Conservation (phyloP, 2,888 invertebrate genomes). For the Melolontha melolontha region DNA sequence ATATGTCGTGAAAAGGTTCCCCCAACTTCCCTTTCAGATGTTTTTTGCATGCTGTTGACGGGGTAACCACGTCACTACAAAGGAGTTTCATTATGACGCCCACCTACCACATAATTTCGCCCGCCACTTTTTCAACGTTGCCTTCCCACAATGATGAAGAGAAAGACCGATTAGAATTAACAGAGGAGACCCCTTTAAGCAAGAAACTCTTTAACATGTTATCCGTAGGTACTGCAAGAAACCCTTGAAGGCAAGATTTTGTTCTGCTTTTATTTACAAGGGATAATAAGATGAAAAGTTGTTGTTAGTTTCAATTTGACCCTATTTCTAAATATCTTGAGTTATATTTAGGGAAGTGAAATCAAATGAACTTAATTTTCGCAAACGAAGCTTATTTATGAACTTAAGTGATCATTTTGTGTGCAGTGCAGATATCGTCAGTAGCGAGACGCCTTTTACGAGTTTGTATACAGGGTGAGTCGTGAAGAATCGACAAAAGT, state of each 20-base stretch:
- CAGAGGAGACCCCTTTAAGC: neutral
- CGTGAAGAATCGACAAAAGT: too few relatives aligned
- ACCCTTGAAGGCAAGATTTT: constrained; percentile 19
- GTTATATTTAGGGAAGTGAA: too few relatives aligned
- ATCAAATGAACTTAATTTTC: too few relatives aligned
- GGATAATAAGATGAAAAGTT: neutral
- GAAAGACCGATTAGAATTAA: constrained; percentile 5
- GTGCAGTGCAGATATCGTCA: too few relatives aligned
- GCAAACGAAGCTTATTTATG: too few relatives aligned
- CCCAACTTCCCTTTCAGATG: neutral
- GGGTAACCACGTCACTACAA: constrained; percentile 15
- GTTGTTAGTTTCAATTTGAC: neutral
- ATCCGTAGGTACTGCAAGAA: constrained; percentile 19
- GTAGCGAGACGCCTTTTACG: too few relatives aligned
- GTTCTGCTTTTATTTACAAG: constrained; percentile 9
- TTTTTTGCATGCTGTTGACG: neutral
- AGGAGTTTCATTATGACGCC: constrained; percentile 21
- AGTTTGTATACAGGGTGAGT: too few relatives aligned
- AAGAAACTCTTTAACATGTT: constrained; percentile 27
- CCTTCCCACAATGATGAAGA: neutral
- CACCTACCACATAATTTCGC: constrained; percentile 19
- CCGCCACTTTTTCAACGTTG: constrained; percentile 15
- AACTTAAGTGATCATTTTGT: too few relatives aligned
- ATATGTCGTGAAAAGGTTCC: constrained; percentile 12
- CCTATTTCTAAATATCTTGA: too few relatives aligned